phyloP scores from a whole-genome alignment of 2,113 vertebrate species.

The Corythoichthys haematopterus region DNA sequence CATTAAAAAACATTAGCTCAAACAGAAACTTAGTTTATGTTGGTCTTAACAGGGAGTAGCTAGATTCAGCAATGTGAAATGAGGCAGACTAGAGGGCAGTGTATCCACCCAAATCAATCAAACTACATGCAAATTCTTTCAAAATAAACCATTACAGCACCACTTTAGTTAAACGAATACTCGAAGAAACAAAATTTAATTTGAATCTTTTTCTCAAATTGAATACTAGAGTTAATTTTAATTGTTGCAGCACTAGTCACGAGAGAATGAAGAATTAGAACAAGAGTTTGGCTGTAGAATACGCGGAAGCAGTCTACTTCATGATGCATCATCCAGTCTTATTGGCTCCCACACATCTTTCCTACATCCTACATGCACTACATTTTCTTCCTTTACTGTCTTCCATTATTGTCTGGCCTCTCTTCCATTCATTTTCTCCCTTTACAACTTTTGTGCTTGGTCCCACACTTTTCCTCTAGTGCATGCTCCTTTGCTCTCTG shows the following conservation, averaged over 20 bases:
- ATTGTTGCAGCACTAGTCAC: not conserved
- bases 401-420: constrained; percentile 4
- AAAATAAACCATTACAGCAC: no score
- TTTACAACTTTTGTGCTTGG: not conserved
- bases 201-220: no score
- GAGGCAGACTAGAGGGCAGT: no score
- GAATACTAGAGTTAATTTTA: no score
- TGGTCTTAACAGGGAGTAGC: no score
- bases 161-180: no score
- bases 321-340: constrained; percentile 26
- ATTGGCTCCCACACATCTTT: constrained; percentile 6
- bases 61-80: no score
- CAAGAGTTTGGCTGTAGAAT: constrained; percentile 27
- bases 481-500: constrained; percentile 24
- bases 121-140: no score
- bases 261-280: constrained; percentile 14
- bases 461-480: constrained; percentile 6
- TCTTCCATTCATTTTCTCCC: not conserved
- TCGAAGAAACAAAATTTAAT: no score
- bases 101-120: no score
- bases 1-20: no score
- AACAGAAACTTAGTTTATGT: no score
- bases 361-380: constrained; percentile 2
- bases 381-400: not conserved
- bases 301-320: constrained; percentile 24